phyloP scores from a whole-genome alignment of 2,888 invertebrate species.

The Acleris holmiana region DNA sequence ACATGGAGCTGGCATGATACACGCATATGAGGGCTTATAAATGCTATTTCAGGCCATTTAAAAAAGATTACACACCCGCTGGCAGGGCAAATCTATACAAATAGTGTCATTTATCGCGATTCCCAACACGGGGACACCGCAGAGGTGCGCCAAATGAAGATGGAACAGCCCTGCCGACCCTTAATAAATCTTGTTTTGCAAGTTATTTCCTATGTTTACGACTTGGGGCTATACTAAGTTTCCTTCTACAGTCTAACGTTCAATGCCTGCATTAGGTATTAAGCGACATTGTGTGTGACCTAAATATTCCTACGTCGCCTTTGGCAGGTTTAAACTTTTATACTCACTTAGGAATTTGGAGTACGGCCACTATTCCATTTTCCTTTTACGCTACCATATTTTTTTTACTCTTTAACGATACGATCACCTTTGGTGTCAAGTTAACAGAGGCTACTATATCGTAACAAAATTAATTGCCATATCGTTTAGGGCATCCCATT shows the following conservation, averaged over 20 bases:
- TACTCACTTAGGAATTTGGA: no score
- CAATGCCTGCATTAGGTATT: no score
- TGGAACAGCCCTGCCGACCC: conserved; percentile 47
- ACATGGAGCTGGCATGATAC: conserved; percentile 11
- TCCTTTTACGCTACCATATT: no score
- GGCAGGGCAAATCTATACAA: conserved; percentile 57
- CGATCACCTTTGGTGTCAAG: no score
- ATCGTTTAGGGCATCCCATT: no score
- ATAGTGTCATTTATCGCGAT: conserved; percentile 55
- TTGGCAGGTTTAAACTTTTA: no score
- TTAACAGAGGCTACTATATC: no score
- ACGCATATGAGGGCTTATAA: conserved; percentile 21
- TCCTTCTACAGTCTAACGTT: background rate
- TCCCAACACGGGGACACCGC: conserved; percentile 46
- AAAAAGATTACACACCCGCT: conserved; percentile 36
- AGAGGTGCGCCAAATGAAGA: conserved; percentile 53
- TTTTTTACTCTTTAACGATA: no score
- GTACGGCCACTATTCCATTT: no score
- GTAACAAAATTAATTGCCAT: no score
- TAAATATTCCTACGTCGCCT: no score
- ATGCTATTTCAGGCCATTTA: conserved; percentile 29
- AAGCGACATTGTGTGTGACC: no score
- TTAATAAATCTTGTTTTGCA: conserved; percentile 50
- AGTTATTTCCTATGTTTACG: conserved; percentile 24
- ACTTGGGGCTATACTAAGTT: background rate